Percentiles rank a stretch among this genome's conserved stretches.
Conservation (phyloP, 2,888 invertebrate species). For the Andrena minutula region DNA sequence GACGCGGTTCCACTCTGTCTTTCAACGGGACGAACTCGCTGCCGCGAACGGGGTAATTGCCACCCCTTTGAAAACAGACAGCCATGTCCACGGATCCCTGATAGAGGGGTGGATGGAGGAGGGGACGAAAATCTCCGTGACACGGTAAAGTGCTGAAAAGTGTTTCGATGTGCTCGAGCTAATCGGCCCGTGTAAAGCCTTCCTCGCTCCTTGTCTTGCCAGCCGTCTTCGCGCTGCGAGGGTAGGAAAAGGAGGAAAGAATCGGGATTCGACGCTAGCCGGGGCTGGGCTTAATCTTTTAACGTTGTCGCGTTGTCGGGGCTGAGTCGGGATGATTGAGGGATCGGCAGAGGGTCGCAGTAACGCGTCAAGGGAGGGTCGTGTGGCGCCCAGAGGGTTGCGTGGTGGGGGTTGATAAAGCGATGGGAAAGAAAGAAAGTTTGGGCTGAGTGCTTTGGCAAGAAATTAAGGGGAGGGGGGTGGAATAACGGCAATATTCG, state of each 20-base stretch:
- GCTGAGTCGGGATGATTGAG: slow-evolving; percentile 49
- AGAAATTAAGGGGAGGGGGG: neutral
- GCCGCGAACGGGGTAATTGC: slow-evolving; percentile 53
- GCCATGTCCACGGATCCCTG: neutral
- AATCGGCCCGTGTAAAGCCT: slow-evolving; percentile 80
- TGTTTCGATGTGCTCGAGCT: slow-evolving; percentile 80
- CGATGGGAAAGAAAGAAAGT: slow-evolving; percentile 13
- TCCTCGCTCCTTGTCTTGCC: slow-evolving; percentile 38
- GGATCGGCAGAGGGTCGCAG: slow-evolving; percentile 29
- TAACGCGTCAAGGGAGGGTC: slow-evolving; percentile 28
- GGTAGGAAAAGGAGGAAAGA: slow-evolving; percentile 32
- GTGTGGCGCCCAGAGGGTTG: neutral
- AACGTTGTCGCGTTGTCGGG: slow-evolving; percentile 61
- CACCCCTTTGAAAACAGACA: slow-evolving; percentile 63
- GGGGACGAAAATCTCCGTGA: slow-evolving; percentile 40
- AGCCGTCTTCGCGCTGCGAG: slow-evolving; percentile 48
- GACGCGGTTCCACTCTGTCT: slow-evolving; percentile 5
- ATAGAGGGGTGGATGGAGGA: neutral
- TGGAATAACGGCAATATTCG: neutral
- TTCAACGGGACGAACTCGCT: slow-evolving; percentile 24
- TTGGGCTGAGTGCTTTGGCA: neutral
- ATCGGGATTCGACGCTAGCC: slow-evolving; percentile 50
- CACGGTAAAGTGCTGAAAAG: slow-evolving; percentile 79
- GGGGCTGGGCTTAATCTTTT: slow-evolving; percentile 64
- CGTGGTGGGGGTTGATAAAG: slow-evolving; percentile 9